Base-by-base conservation (phyloP, 2,888 invertebrate species). In the Pseudococcus viburni region DNA sequence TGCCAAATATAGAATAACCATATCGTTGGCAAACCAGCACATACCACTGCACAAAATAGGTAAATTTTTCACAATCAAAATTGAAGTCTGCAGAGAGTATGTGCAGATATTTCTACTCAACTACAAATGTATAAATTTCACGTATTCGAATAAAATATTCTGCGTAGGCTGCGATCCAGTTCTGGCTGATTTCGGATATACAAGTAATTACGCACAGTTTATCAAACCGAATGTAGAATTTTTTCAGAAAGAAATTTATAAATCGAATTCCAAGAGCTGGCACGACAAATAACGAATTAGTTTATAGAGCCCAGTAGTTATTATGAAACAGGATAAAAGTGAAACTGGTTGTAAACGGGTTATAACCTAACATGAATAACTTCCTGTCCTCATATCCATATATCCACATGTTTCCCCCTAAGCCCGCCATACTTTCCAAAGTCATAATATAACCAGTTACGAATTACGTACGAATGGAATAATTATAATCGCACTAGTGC, bases 251-350 rank as follows among this genome's bases (percentile, higher is more conserved):
- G 80, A 80, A 80, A 80, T 80, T 80, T 42, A 59, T 59, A 39
- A 80, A 80, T 46, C 46, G 42, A 80, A 80, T 80, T 80, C 80
- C 80, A 42, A 80, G 80, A 80, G 46, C 42, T 42, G 80, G 83
- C 26, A 51, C 84, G 84, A 85, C 39, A 33, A 85, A 85, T 85
- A 55, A 87, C 87, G 87, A 87, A 55, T 80, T 39, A 86, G 68
- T 86, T 73, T 87, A 73, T 73, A 73, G 68, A 80, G 80, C 87
- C 55, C 77, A 80, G 77, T 87, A 87, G 39, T 80, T 87, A 87
- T 87, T 87, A 87, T 87, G 87, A 87, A 87, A 87, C 87, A 87
- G 87, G 87, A 87, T 87, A 87, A 87, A 87, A 87, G 87, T 87
- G 87, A 87, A 87, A 87, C 87, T 87, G 87, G 87, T 87, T 87